phyloP scores from a whole-genome alignment of 2,797 vertebrate species.

The Mastacembelus armatus region DNA sequence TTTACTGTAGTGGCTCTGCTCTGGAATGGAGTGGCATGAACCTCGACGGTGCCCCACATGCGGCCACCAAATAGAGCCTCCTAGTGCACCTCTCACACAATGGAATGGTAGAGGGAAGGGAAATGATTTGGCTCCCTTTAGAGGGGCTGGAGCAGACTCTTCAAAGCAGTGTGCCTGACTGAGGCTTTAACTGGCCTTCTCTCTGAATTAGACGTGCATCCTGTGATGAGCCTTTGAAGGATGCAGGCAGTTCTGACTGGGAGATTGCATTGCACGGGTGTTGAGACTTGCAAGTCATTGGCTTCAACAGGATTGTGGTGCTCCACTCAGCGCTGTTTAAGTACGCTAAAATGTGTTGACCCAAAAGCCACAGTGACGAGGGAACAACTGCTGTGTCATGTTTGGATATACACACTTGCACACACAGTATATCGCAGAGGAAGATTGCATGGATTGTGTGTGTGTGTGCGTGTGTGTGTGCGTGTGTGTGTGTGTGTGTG shows the following conservation, averaged over 20 bases:
- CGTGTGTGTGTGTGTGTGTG: conserved; percentile 38
- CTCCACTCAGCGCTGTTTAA: conserved; percentile 48
- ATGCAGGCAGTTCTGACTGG: conserved; percentile 56
- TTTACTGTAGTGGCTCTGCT: conserved; percentile 66
- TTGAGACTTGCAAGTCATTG: conserved; percentile 25
- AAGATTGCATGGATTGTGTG: conserved; percentile 38
- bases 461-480: too few relatives aligned
- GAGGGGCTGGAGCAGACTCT: conserved; percentile 64
- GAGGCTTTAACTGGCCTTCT: conserved; percentile 78
- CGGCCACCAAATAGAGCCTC: conserved; percentile 58
- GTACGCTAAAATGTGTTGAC: conserved; percentile 64
- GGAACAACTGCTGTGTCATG: conserved; percentile 70
- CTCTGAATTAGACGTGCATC: conserved; percentile 77
- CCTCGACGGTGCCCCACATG: conserved; percentile 69
- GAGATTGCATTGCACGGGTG: conserved; percentile 66
- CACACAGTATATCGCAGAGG: conserved; percentile 28
- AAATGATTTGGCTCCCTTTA: conserved; percentile 74
- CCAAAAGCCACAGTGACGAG: conserved; percentile 62
- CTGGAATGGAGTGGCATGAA: conserved; percentile 75
- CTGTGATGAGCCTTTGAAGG: conserved; percentile 83
- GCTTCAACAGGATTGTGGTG: conserved; percentile 15
- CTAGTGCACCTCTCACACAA: conserved; percentile 63
- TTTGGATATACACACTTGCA: conserved; percentile 35
- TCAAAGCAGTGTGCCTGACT: conserved; percentile 74
- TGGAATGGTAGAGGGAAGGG: conserved; percentile 62